phyloP scores from a whole-genome alignment of 1,140 invertebrate genomes.

The Drosophila kepulauana region DNA sequence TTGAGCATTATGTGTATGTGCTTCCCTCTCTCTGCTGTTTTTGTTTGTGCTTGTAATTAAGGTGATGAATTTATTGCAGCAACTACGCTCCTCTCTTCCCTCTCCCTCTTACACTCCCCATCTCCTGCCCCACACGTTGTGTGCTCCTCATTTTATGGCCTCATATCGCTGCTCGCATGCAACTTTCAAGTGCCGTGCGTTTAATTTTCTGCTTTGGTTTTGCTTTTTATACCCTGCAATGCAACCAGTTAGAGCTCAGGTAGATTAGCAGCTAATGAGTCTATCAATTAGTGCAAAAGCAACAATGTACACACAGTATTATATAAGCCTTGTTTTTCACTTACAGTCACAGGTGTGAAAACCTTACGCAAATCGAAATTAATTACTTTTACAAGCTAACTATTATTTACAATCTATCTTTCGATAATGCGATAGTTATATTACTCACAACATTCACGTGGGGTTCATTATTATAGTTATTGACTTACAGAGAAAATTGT shows the following conservation, averaged over 20 bases:
- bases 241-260: neutral
- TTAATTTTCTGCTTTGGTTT: constrained; percentile 19
- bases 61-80: constrained; percentile 74
- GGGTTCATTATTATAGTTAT: too few species aligned
- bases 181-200: constrained; percentile 48
- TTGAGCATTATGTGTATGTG: constrained; percentile 39
- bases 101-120: neutral
- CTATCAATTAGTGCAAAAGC: neutral
- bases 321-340: too few species aligned
- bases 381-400: neutral
- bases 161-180: constrained; percentile 47
- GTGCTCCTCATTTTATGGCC: constrained; percentile 31
- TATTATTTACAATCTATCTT: constrained; percentile 1
- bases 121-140: neutral
- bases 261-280: neutral
- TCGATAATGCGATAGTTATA: neutral
- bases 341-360: too few species aligned
- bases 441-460: too few species aligned
- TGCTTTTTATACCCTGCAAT: constrained; percentile 25
- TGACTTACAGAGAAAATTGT: too few species aligned
- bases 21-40: constrained; percentile 9
- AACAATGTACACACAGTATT: too few species aligned
- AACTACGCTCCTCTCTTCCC: neutral
- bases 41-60: constrained; percentile 73
- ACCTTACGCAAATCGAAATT: too few species aligned